Evolutionary conservation across 2,113 vertebrate species (phyloP).

Genomic region (Varanus komodoensis): DNA sequence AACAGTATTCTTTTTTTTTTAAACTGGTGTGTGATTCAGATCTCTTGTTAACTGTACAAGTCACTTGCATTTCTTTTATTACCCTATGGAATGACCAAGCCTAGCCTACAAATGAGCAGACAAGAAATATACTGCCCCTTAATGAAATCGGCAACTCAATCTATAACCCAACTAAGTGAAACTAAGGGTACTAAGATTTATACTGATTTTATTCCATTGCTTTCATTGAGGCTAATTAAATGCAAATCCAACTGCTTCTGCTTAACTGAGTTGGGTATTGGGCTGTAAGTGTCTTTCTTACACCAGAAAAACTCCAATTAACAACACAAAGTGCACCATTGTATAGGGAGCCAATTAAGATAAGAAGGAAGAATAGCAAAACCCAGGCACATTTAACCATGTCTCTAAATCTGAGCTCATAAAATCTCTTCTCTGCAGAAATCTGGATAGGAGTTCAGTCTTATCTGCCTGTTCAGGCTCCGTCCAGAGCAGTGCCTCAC

Average conservation of each 20-base stretch:
- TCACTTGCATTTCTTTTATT: background rate
- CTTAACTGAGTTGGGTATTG: constrained; percentile 10
- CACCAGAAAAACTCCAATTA: constrained; percentile 15
- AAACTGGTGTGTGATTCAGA: constrained; percentile 35
- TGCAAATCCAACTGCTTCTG: constrained; percentile 10
- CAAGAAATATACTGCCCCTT: constrained; percentile 6
- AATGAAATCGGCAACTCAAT: constrained; percentile 7
- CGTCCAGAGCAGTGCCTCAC: background rate
- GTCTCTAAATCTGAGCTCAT: background rate
- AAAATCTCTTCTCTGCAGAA: background rate
- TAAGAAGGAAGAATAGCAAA: constrained; percentile 3
- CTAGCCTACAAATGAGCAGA: background rate
- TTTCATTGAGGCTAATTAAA: constrained; percentile 27
- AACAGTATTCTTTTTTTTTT: background rate
- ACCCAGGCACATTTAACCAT: constrained; percentile 1
- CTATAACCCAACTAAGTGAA: constrained; percentile 9
- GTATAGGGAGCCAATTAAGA: constrained; percentile 1
- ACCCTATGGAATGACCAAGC: background rate
- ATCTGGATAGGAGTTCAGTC: background rate
- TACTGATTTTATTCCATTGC: constrained; percentile 13
- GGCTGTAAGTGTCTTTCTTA: constrained; percentile 1
- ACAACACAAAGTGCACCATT: constrained; percentile 3
- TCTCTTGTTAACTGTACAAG: background rate
- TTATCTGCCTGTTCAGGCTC: background rate
- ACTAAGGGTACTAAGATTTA: constrained; percentile 4